Percentiles rank a stretch among this genome's conserved stretches.
These are phyloP conservation scores for Lasiurus cinereus DNA, from an alignment of 2,113 vertebrate species.

Conservation along the genomic window DNA sequence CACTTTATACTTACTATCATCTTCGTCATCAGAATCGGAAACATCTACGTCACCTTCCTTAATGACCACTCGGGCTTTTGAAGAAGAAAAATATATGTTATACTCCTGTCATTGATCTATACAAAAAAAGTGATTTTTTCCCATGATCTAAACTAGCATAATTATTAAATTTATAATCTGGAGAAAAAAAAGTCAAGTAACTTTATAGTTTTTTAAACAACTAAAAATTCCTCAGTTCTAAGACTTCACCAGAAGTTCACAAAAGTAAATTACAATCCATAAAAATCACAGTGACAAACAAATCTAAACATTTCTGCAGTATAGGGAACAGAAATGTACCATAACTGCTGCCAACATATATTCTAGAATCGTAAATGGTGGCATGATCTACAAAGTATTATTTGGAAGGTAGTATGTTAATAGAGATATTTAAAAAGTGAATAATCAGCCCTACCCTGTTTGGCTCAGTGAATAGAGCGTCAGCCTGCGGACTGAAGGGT, in stretches of 20 bases:
- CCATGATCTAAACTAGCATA: neutral
- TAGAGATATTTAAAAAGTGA: neutral
- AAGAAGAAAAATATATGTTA: conserved; percentile 54
- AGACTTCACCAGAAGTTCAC: neutral
- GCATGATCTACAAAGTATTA: neutral
- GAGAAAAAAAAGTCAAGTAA: neutral
- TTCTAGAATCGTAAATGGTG: neutral
- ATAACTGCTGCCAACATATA: neutral
- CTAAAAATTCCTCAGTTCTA: conserved; percentile 6
- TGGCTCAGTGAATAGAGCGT: no score
- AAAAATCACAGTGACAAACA: neutral
- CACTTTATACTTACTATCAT: conserved; percentile 92
- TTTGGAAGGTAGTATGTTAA: neutral
- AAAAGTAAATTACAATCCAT: neutral
- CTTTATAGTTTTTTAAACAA: conserved; percentile 3
- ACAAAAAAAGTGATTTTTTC: conserved; percentile 1
- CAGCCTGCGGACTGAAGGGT: no score
- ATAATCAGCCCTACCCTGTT: neutral
- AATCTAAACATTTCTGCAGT: neutral
- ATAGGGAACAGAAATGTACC: neutral
- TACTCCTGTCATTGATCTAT: neutral
- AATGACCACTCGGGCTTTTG: conserved; percentile 91
- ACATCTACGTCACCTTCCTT: conserved; percentile 94
- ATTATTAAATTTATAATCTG: neutral
- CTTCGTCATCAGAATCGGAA: conserved; percentile 97